phyloP scores from a whole-genome alignment of 2,888 invertebrate species.

The Oasisia sp. region DNA sequence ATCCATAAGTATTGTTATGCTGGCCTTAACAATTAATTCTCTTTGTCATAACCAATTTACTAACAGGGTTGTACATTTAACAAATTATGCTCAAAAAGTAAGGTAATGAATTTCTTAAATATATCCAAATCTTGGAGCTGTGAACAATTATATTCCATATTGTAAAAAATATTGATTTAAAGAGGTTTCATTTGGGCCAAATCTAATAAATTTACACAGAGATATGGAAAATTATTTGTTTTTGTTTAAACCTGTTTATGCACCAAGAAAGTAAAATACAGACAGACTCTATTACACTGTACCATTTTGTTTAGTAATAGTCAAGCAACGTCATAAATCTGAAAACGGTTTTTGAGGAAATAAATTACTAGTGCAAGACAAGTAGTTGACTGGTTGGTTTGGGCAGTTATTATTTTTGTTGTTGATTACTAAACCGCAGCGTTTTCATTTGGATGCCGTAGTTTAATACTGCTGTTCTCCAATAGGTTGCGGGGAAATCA shows the following conservation, averaged over 20 bases:
- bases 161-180: not conserved
- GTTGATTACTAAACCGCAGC: not conserved
- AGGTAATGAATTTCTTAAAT: too few relatives aligned
- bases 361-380: not conserved
- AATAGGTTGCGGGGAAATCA: not conserved
- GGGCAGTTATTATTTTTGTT: not conserved
- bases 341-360: not conserved
- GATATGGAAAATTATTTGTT: not conserved
- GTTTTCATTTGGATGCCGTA: not conserved
- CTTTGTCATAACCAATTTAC: not conserved
- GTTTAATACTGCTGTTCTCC: slow-evolving; percentile 9
- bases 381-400: slow-evolving; percentile 7
- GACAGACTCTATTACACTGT: too few relatives aligned
- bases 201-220: not conserved
- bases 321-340: too few relatives aligned
- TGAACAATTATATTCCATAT: too few relatives aligned
- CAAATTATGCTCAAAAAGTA: not conserved
- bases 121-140: too few relatives aligned
- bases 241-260: not conserved
- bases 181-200: not conserved
- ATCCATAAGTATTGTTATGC: not conserved
- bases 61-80: not conserved
- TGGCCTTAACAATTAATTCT: not conserved
- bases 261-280: not conserved
- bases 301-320: too few relatives aligned